phyloP scores from a whole-genome alignment of 2,797 vertebrate genomes.

The Adelosebastes latens region DNA sequence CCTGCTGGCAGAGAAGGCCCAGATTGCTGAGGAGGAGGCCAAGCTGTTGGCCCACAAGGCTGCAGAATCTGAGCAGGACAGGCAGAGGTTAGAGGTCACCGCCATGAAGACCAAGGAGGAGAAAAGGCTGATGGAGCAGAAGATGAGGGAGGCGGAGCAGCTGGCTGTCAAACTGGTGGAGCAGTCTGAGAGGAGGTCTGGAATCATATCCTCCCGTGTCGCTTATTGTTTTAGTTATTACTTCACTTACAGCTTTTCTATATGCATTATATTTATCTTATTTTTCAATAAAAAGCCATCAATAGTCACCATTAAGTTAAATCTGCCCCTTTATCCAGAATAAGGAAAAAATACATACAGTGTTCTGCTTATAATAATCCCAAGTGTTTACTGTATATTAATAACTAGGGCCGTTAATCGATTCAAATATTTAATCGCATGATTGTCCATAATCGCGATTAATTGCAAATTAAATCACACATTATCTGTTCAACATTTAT shows the following conservation, averaged over 20 bases:
- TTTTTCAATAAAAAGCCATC: not conserved
- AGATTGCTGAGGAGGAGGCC: slow-evolving; percentile 94
- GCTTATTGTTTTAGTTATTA: not conserved
- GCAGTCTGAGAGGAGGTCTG: slow-evolving; percentile 91
- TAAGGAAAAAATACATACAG: not conserved
- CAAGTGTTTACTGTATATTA: not conserved
- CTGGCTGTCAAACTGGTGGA: slow-evolving; percentile 93
- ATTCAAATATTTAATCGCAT: too few relatives aligned
- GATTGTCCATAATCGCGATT: too few relatives aligned
- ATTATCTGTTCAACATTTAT: too few relatives aligned
- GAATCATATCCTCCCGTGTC: not conserved
- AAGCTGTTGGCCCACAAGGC: slow-evolving; percentile 94
- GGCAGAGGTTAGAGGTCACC: slow-evolving; percentile 90
- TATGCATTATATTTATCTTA: not conserved
- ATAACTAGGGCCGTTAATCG: not conserved
- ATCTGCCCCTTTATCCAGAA: not conserved
- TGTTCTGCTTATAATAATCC: not conserved
- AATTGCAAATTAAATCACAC: too few relatives aligned
- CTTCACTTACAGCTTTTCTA: not conserved
- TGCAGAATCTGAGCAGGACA: slow-evolving; percentile 92
- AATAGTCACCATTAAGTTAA: not conserved
- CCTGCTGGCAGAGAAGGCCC: slow-evolving; percentile 93
- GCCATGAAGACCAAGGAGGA: slow-evolving; percentile 94
- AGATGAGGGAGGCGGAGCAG: slow-evolving; percentile 94
- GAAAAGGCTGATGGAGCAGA: slow-evolving; percentile 94